phyloP scores from a whole-genome alignment of 2,113 vertebrate species.

The Synodontis membranacea region DNA sequence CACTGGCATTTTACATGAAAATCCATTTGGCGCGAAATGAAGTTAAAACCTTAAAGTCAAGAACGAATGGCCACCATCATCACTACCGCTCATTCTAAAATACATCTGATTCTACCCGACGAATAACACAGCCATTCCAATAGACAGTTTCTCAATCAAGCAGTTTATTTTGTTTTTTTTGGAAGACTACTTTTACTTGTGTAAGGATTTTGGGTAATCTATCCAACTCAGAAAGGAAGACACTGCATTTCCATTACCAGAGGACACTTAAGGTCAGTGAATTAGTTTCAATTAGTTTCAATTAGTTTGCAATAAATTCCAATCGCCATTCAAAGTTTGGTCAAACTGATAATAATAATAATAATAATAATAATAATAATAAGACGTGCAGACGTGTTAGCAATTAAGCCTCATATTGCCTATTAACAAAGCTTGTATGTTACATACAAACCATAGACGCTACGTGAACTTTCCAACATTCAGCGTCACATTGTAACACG shows the following conservation, averaged over 20 bases:
- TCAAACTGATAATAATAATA: too few relatives aligned
- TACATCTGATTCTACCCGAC: background rate
- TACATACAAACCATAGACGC: background rate
- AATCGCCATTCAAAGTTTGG: too few relatives aligned
- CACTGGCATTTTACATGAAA: background rate
- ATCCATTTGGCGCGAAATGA: background rate
- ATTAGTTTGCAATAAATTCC: too few relatives aligned
- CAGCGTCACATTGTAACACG: background rate
- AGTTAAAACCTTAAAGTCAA: background rate
- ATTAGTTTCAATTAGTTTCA: too few relatives aligned
- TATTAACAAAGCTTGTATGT: background rate
- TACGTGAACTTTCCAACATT: background rate
- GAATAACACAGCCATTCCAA: background rate
- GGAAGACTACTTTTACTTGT: background rate
- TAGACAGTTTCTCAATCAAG: background rate
- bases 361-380: too few relatives aligned
- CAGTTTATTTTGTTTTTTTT: background rate
- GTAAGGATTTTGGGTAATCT: background rate
- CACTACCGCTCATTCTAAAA: background rate
- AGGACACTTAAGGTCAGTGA: background rate
- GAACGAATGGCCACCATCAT: background rate
- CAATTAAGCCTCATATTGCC: background rate
- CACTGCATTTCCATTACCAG: background rate
- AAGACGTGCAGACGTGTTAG: background rate
- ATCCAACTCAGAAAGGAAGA: background rate